These are phyloP conservation scores for Rotaria macrura DNA, from an alignment of 2,888 invertebrate genomes.

Conservation along the genomic window DNA sequence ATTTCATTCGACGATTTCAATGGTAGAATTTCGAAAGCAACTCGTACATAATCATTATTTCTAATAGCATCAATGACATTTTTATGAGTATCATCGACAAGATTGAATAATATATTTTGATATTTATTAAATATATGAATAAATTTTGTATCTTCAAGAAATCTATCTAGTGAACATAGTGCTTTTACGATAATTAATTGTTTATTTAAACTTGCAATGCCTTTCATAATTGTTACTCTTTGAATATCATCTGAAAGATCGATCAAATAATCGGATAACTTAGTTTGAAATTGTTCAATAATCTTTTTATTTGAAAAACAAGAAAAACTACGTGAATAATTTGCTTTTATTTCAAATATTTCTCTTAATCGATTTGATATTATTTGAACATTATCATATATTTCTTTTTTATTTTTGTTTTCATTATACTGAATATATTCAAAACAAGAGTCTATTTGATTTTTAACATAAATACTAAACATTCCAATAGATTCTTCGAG, in stretches of 20 bases:
- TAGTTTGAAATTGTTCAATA: neutral
- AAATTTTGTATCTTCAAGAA: neutral
- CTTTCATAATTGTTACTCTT: neutral
- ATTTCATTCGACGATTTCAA: neutral
- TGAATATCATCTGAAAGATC: neutral
- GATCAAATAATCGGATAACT: neutral
- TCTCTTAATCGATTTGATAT: neutral
- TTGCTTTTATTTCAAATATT: neutral
- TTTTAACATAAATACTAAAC: no score
- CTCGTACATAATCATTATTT: neutral
- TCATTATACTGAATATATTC: neutral
- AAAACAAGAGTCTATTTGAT: no score
- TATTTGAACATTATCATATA: neutral
- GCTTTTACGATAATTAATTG: neutral
- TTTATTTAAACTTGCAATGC: neutral
- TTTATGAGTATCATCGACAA: neutral
- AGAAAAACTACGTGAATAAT: neutral
- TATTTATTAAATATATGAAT: neutral
- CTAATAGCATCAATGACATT: neutral
- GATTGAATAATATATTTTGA: neutral
- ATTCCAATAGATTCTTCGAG: no score
- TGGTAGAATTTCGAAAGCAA: neutral
- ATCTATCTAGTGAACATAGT: neutral
- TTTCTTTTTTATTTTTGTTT: neutral
- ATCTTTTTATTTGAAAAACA: neutral